Percentiles rank a stretch among this genome's conserved stretches.
Conservation (phyloP, 92 coral and sea anemone genomes). For the Epizoanthus stellaris region DNA sequence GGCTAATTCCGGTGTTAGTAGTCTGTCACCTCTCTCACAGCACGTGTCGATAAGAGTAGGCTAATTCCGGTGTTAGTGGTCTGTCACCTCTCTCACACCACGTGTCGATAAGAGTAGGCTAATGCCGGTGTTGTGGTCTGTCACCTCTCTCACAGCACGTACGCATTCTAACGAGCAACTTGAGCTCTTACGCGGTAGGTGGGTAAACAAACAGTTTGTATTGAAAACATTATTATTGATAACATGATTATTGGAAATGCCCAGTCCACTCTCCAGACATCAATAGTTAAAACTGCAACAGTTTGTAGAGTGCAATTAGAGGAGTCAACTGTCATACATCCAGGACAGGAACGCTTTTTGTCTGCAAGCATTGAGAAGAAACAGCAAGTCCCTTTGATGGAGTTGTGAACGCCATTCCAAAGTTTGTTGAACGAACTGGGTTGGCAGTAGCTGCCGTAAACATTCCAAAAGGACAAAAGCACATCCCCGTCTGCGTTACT, state of each 20-base stretch:
- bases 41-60: too few relatives aligned
- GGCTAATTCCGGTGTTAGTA: too few relatives aligned
- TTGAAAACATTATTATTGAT: constrained; percentile 27
- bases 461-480: constrained; percentile 27
- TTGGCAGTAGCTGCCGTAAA: constrained; percentile 48
- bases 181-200: too few relatives aligned
- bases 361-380: constrained; percentile 5
- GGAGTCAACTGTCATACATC: constrained; percentile 21
- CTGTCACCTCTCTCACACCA: too few relatives aligned
- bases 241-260: constrained; percentile 23
- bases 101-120: too few relatives aligned
- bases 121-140: too few relatives aligned
- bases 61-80: too few relatives aligned
- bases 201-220: too few relatives aligned
- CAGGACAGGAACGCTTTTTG: constrained; percentile 37
- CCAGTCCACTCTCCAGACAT: constrained; percentile 8
- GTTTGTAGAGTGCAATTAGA: constrained; percentile 9
- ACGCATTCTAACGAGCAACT: too few relatives aligned
- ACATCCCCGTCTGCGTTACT: constrained; percentile 43
- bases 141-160: too few relatives aligned
- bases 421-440: constrained; percentile 40
- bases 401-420: constrained; percentile 41
- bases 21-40: too few relatives aligned
- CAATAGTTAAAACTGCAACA: constrained; percentile 11
- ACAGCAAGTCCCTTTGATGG: constrained; percentile 20